Evolutionary conservation across 2,113 vertebrate species (phyloP), one percentile per base, ranked within the genome.

Genomic region (Muntiacus reevesi): DNA sequence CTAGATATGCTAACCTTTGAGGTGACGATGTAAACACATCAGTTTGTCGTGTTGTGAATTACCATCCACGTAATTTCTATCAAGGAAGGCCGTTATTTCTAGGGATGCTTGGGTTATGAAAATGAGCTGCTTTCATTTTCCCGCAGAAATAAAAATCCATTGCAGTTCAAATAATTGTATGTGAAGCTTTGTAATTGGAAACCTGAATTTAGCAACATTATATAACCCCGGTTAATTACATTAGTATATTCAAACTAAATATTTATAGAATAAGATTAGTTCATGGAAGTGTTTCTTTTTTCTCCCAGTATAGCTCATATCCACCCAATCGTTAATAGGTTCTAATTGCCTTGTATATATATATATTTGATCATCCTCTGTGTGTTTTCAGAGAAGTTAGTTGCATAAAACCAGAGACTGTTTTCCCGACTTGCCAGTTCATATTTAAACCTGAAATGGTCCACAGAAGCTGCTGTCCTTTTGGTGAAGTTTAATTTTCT

Each of bases 181-280:
- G 93, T 21, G 96, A 54, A 33, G 76, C 81, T 93, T 95, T 81
- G 25, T 60, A 54, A 96, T 86, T 59, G 76, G 89, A 88, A 95
- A 30, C 76, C 50, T 54, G 76, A 94, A 87, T 86, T 84, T 52
- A 64, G 89, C 76, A n/a, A 87, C 84, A 64, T 94, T 82, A 88
- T 93, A 28, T 94, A 87, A 89, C 95, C 28, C 27, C 19, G 19
- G 59, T 90, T 95, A 95, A 91, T 96, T 87, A 94, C 52, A 79
- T 92, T 94, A 84, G 40, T 85, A 6, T 45, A 43, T 36, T 62
- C 88, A 62, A 2, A 28, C 81, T 87, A 96, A 98, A 96, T 59
- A 67, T 67, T 67, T 71, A 67, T 74, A 96, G 97, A 74, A 7
- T 12, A 13, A 52, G 90, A 96, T 94, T 82, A 89, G 81, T 87